Conservation (phyloP, 2,888 invertebrate genomes). For the Clanis bilineata region DNA sequence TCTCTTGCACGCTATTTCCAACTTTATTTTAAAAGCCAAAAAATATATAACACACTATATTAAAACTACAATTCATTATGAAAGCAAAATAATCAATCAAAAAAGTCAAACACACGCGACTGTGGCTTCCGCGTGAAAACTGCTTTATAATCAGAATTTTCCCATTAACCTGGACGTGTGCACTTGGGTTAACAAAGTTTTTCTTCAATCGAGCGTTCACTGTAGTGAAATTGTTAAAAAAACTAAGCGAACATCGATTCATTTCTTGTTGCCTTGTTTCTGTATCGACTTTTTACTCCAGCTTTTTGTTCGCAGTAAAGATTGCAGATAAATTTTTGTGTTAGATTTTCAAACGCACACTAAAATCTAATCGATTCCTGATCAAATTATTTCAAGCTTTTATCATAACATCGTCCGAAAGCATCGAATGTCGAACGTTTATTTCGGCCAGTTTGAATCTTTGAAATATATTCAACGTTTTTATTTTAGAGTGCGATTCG, state of each 20-base stretch:
- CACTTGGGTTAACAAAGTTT: conserved; percentile 6
- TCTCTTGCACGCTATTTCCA: no score
- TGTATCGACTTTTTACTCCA: neutral
- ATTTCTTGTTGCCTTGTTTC: neutral
- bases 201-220: neutral
- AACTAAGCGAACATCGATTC: neutral
- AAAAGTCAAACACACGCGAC: neutral
- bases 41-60: neutral
- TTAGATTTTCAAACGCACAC: neutral
- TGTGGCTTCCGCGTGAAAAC: neutral
- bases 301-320: neutral
- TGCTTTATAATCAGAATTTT: neutral
- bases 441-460: no score
- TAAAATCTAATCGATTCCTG: neutral
- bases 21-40: neutral
- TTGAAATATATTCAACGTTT: no score
- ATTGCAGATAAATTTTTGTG: neutral
- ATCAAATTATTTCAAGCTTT: neutral
- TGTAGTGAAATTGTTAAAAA: conserved; percentile 7
- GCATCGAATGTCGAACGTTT: no score
- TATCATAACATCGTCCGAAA: neutral
- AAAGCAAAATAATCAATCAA: neutral
- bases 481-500: no score
- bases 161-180: neutral
- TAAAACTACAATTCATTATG: neutral